Conservation (phyloP, 2,888 invertebrate species). For the Homarus gammarus region DNA sequence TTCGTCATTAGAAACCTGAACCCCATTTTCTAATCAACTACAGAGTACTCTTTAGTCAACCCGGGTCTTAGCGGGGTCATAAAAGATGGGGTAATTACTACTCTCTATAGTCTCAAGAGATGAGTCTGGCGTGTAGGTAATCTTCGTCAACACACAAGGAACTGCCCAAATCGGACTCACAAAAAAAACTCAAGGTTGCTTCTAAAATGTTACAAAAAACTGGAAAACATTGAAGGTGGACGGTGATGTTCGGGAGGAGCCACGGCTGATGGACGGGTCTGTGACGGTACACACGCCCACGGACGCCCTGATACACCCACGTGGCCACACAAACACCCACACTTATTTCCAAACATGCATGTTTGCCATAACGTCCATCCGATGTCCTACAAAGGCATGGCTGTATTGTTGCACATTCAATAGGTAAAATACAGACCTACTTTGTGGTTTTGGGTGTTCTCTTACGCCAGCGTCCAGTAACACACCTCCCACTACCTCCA, state of each 20-base stretch:
- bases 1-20: neutral
- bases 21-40: neutral
- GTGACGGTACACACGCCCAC: neutral
- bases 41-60: neutral
- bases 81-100: neutral
- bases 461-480: too few species aligned
- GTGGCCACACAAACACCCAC: neutral
- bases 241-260: neutral
- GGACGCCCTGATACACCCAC: neutral
- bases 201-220: conserved; percentile 1
- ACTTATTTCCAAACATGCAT: too few species aligned
- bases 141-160: neutral
- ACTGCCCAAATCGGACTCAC: neutral
- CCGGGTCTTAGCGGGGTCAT: neutral
- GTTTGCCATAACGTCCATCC: too few species aligned
- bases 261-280: neutral
- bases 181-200: conserved; percentile 5
- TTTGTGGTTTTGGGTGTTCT: too few species aligned
- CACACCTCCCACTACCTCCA: too few species aligned
- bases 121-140: neutral
- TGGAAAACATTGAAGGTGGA: conserved; percentile 11
- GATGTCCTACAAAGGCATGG: too few species aligned
- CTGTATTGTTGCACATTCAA: too few species aligned
- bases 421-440: too few species aligned
- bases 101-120: neutral